phyloP scores from a whole-genome alignment of 1,140 invertebrate genomes.

The Lordiphosa clarofinis region DNA sequence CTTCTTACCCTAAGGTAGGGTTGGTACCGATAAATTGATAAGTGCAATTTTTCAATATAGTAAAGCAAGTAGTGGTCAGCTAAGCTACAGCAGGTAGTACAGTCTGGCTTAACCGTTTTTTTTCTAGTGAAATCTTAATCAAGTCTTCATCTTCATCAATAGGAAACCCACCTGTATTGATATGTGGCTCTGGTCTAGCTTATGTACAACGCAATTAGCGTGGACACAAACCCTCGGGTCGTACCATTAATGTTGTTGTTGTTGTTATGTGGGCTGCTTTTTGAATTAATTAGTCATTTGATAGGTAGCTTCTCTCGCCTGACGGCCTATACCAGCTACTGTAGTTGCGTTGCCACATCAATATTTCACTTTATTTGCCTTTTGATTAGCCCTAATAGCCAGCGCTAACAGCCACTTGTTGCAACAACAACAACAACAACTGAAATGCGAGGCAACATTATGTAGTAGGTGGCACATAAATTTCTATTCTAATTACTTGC shows the following conservation, averaged over 20 bases:
- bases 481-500: constrained; percentile 69
- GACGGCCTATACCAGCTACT: constrained; percentile 12
- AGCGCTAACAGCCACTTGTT: constrained; percentile 59
- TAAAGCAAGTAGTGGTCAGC: too few relatives aligned
- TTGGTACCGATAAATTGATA: too few relatives aligned
- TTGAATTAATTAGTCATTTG: constrained; percentile 72
- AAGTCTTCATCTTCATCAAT: too few relatives aligned
- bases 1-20: too few relatives aligned
- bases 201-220: constrained; percentile 42
- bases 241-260: not conserved
- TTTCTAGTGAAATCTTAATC: too few relatives aligned
- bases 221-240: constrained; percentile 14
- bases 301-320: constrained; percentile 12
- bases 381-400: constrained; percentile 75
- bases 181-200: too few relatives aligned
- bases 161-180: too few relatives aligned
- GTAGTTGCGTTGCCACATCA: constrained; percentile 12
- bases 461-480: constrained; percentile 54
- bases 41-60: too few relatives aligned
- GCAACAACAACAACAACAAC: constrained; percentile 44
- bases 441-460: constrained; percentile 14
- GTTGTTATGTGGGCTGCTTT: constrained; percentile 44
- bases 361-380: constrained; percentile 69
- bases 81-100: too few relatives aligned
- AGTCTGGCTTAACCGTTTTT: too few relatives aligned